Evolutionary conservation across 2,113 vertebrate genomes (phyloP).

Genomic region (Phylloscopus trochiloides): DNA sequence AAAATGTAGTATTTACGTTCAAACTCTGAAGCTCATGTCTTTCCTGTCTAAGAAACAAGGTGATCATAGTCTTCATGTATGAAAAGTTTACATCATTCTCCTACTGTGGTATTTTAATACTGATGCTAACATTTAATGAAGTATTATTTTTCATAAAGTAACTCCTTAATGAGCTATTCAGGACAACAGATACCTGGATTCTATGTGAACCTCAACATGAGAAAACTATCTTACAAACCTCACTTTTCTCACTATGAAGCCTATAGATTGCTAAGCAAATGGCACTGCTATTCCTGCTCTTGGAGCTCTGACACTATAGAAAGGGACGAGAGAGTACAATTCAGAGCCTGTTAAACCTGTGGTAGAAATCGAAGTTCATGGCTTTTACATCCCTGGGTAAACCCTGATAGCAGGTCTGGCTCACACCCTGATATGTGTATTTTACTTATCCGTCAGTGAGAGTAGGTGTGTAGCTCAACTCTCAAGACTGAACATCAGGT

Average conservation of each 20-base stretch:
- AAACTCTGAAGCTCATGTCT: not conserved
- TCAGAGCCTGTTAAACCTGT: not conserved
- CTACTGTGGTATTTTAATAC: not conserved
- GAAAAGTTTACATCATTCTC: not conserved
- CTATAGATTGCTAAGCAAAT: not conserved
- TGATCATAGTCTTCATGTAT: not conserved
- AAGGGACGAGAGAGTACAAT: not conserved
- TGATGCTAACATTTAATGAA: not conserved
- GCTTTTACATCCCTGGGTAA: not conserved
- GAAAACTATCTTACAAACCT: not conserved
- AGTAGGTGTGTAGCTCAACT: not conserved
- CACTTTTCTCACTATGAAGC: not conserved
- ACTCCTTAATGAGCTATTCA: not conserved
- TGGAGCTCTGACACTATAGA: not conserved
- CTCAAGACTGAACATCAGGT: not conserved
- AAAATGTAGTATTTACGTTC: not conserved
- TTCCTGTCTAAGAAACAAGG: not conserved
- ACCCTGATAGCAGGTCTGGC: not conserved
- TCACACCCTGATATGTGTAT: fast-evolving
- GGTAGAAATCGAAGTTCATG: not conserved
- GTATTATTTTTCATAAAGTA: not conserved
- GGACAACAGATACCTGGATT: not conserved
- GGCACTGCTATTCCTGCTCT: not conserved
- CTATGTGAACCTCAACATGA: not conserved
- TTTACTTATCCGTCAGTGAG: not conserved